These are phyloP conservation scores for Leptatherina wallacei DNA, from an alignment of 2,797 vertebrate genomes.

Conservation along the genomic window DNA sequence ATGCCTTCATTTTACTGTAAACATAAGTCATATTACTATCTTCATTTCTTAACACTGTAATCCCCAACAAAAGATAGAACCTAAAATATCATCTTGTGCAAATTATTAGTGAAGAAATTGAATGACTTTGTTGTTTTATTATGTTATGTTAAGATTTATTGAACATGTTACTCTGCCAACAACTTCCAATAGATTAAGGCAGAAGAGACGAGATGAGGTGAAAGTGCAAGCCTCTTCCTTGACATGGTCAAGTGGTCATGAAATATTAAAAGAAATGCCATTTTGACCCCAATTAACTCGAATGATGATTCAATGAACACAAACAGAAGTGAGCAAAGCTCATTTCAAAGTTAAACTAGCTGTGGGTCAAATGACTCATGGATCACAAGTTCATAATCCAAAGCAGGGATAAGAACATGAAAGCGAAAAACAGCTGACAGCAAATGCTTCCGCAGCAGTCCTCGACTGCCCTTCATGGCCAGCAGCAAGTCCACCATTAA, in stretches of 20 bases:
- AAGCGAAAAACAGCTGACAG: constrained; percentile 39
- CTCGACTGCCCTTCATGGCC: constrained; percentile 44
- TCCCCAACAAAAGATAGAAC: neutral
- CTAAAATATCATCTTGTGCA: neutral
- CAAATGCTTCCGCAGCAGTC: constrained; percentile 35
- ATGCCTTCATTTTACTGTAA: neutral
- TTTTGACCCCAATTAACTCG: constrained; percentile 51
- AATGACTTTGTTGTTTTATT: too few relatives aligned
- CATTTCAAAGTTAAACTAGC: constrained; percentile 56
- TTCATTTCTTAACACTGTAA: neutral
- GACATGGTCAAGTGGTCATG: constrained; percentile 20
- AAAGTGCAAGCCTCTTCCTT: neutral
- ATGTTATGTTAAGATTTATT: too few relatives aligned
- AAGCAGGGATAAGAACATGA: constrained; percentile 38
- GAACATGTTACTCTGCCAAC: neutral
- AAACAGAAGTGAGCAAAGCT: constrained; percentile 21
- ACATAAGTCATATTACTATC: neutral
- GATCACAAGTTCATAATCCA: constrained; percentile 49
- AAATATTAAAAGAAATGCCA: constrained; percentile 23
- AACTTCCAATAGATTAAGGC: neutral
- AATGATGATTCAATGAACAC: constrained; percentile 19
- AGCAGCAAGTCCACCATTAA: constrained; percentile 32
- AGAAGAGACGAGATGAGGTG: neutral
- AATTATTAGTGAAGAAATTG: too few relatives aligned
- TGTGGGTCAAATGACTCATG: constrained; percentile 43